phyloP scores from a whole-genome alignment of 2,797 vertebrate species.

The Pogoniulus pusillus region DNA sequence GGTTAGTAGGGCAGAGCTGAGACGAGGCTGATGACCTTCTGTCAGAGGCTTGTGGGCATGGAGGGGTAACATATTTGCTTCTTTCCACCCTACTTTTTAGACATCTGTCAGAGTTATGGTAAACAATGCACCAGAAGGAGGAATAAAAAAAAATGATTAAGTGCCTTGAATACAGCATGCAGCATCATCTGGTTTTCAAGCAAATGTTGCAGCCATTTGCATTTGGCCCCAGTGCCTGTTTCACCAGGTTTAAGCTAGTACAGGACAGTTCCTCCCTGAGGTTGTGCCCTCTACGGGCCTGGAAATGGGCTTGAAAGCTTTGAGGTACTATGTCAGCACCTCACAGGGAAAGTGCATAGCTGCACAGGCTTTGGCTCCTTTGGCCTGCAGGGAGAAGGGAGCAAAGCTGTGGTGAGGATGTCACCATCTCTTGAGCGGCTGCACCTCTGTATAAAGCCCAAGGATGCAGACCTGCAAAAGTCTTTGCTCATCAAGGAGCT shows the following conservation, averaged over 20 bases:
- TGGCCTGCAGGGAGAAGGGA: neutral
- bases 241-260: neutral
- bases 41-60: neutral
- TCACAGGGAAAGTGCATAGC: neutral
- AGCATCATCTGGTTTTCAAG: neutral
- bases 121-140: neutral
- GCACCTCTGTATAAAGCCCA: neutral
- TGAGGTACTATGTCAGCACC: accelerated
- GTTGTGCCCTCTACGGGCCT: neutral
- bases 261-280: neutral
- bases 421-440: neutral
- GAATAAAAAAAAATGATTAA: neutral
- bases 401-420: neutral
- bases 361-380: neutral
- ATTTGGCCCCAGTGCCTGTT: neutral
- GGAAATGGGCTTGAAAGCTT: neutral
- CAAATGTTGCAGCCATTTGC: neutral
- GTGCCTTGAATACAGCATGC: neutral
- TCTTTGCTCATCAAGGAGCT: neutral
- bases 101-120: neutral
- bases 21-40: neutral
- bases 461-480: neutral
- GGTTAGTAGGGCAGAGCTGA: neutral
- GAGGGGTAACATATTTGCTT: neutral
- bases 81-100: neutral